Base-by-base conservation (phyloP, 2,888 invertebrate species). In the Brenthis hecate region DNA sequence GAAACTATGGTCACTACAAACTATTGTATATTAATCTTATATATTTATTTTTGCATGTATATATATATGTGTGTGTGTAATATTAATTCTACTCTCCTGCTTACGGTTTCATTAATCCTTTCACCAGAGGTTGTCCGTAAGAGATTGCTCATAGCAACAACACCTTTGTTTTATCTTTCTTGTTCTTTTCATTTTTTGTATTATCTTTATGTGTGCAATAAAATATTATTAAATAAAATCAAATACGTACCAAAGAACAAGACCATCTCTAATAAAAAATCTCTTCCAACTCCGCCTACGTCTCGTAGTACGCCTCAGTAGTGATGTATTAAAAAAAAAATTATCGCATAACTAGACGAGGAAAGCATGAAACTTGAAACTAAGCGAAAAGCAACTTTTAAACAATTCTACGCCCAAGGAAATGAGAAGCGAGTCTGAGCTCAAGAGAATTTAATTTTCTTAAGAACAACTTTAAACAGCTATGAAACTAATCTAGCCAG, bases 391-490 rank as follows among this genome's bases (percentile, higher is more conserved):
- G 70, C 58, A 72, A 72, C 68, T 72, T 70, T 72, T 66, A 68
- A 72, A 70, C 72, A 63, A 70, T 73, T 74, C 70, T 32, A 28
- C 66, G 65, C 65, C 66, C 56, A 66, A 68, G 74, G 76, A 76
- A 77, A 78, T 72, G 74, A 74, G 73, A 73, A 69, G 53, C 70
- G 70, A 77, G 76, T 77, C 76, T 72, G 71, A 57, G 77, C 76
- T 76, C 36, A 11, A 28, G 77, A 80, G 86, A 87, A 88, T 75
- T 85, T 84, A 87, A 87, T 87, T 87, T 83, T 79, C 79, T 76
- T 73, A 69, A 71, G 80, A 82, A 79, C 78, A 86, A 88, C 78
- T 88, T 86, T 75, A 80, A 82, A 86, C 80, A 82, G 86, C 83
- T 83, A 81, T 83, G 80, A 81, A 88, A 88, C 84, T 88, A 85